Percentiles rank a stretch among this genome's conserved stretches.
Evolutionary conservation across 37 sponge, comb jelly and placozoan genomes (phyloP).

Genomic region (Halisarca cf. caerulea): DNA sequence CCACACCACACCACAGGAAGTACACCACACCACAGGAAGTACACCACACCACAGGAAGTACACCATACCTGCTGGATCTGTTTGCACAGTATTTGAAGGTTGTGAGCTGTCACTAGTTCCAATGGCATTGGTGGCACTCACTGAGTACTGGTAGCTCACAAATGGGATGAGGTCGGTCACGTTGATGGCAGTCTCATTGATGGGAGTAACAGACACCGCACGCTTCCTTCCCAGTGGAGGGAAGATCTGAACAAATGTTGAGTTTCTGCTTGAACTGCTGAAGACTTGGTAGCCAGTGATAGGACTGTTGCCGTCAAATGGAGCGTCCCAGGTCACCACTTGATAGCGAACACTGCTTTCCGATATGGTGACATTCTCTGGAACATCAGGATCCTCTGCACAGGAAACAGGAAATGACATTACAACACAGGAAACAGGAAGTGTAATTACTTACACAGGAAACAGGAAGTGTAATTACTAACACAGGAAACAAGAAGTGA

Average conservation of each 20-base stretch:
- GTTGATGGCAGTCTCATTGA: neutral
- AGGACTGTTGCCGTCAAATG: conserved; percentile 65
- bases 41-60: too few species aligned
- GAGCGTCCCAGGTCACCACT: conserved; percentile 41
- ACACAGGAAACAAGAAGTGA: neutral
- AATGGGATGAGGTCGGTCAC: conserved; percentile 46
- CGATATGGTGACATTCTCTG: conserved; percentile 16
- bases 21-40: neutral
- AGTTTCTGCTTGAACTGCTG: neutral
- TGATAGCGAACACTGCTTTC: conserved; percentile 25
- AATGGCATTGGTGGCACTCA: conserved; percentile 51
- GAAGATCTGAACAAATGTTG: neutral
- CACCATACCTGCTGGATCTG: conserved; percentile 55
- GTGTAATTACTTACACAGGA: neutral
- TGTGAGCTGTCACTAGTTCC: conserved; percentile 47
- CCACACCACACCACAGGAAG: too few species aligned
- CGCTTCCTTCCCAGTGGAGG: neutral
- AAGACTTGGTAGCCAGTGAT: conserved; percentile 37
- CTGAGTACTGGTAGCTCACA: conserved; percentile 53
- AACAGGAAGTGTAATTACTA: neutral
- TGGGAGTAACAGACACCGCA: neutral
- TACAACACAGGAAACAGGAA: neutral
- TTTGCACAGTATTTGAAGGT: conserved; percentile 22
- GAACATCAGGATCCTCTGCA: conserved; percentile 69
- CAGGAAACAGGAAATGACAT: neutral